Evolutionary conservation across 2,888 invertebrate species (phyloP).

Genomic region (Pseudococcus longispinus): DNA sequence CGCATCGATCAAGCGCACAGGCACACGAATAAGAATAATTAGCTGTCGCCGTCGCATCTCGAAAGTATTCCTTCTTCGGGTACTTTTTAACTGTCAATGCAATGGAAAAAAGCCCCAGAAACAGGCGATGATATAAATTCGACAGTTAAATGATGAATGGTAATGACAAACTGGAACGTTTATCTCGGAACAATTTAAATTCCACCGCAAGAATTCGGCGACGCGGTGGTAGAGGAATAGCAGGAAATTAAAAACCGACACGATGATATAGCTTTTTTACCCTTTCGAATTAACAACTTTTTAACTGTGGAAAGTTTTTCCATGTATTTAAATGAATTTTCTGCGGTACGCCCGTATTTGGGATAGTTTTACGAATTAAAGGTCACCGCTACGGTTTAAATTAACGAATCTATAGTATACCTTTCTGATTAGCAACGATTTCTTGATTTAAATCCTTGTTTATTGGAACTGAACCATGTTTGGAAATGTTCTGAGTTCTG

Average conservation of each 20-base stretch:
- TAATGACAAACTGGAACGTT: slow-evolving; percentile 28
- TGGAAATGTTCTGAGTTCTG: not conserved
- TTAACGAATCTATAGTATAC: not conserved
- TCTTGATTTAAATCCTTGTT: not conserved
- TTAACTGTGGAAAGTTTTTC: not conserved
- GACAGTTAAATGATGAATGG: slow-evolving; percentile 34
- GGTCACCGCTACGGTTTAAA: not conserved
- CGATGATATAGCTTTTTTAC: slow-evolving; percentile 28
- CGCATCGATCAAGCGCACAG: not conserved
- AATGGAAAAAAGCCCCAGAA: not conserved
- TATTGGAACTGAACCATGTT: not conserved
- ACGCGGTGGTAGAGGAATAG: not conserved
- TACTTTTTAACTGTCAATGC: slow-evolving; percentile 4
- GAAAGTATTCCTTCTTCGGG: not conserved
- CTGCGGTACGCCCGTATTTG: not conserved
- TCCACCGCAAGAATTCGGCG: slow-evolving; percentile 18
- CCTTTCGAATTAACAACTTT: slow-evolving; percentile 13
- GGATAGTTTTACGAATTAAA: not conserved
- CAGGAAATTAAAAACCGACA: slow-evolving; percentile 22
- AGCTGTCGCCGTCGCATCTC: not conserved
- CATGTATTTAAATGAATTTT: slow-evolving; percentile 19
- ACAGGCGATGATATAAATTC: slow-evolving; percentile 21
- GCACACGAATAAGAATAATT: not conserved
- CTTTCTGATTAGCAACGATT: slow-evolving; percentile 2
- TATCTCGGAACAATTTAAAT: slow-evolving; percentile 34